These are phyloP conservation scores for Strix uralensis DNA, from an alignment of 2,113 vertebrate genomes.

Conservation along the genomic window DNA sequence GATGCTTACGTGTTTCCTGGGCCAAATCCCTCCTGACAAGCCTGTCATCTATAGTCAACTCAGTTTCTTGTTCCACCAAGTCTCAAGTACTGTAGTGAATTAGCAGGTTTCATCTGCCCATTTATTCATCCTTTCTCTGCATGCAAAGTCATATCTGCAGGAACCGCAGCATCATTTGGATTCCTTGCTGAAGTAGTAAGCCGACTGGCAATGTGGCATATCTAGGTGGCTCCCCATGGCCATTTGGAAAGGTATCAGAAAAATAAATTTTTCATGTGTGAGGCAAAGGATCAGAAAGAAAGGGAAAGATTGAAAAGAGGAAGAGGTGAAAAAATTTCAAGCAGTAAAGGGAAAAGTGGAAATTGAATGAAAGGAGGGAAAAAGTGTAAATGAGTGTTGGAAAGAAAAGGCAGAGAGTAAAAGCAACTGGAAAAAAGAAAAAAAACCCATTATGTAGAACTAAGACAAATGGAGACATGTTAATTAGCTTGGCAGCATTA, in stretches of 20 bases:
- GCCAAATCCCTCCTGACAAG: not conserved
- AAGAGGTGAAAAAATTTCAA: not conserved
- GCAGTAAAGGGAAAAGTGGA: not conserved
- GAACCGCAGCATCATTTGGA: not conserved
- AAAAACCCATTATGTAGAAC: not conserved
- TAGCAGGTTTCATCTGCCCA: not conserved
- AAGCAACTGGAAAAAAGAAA: not conserved
- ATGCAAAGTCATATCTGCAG: not conserved
- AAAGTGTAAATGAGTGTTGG: not conserved
- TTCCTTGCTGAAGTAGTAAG: not conserved
- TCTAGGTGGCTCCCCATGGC: not conserved
- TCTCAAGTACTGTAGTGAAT: not conserved
- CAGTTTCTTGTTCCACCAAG: not conserved
- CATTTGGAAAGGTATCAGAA: not conserved
- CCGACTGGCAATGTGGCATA: accelerated
- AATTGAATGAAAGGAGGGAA: not conserved
- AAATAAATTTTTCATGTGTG: not conserved
- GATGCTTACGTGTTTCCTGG: not conserved
- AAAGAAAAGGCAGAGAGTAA: not conserved
- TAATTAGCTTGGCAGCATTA: not conserved
- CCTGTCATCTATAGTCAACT: not conserved
- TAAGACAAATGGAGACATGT: not conserved
- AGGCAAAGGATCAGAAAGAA: not conserved
- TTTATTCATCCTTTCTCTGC: not conserved
- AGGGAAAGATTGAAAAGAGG: not conserved